Evolutionary conservation across 2,113 vertebrate genomes (phyloP).

Genomic region (Seriola rivoliana): DNA sequence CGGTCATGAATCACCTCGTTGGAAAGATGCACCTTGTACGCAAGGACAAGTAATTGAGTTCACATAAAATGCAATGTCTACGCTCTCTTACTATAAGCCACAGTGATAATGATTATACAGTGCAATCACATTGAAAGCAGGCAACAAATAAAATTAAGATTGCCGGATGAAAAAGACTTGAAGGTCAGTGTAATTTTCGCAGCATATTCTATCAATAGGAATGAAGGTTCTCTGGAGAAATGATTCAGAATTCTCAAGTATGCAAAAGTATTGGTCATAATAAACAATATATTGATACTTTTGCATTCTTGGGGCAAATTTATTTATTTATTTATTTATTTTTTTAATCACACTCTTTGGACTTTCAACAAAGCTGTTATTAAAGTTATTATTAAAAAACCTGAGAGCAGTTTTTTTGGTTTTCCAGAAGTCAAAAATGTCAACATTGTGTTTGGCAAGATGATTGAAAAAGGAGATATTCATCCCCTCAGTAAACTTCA

Average conservation of each 20-base stretch:
- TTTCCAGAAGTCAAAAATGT: too few relatives aligned
- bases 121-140: neutral
- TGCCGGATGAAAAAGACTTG: neutral
- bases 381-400: too few relatives aligned
- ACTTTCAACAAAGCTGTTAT: too few relatives aligned
- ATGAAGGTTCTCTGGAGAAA: neutral
- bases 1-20: slow-evolving; percentile 1
- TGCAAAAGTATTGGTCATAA: neutral
- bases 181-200: slow-evolving; percentile 24
- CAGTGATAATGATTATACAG: neutral
- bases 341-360: too few relatives aligned
- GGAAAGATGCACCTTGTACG: neutral
- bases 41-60: slow-evolving; percentile 5
- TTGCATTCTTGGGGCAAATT: too few relatives aligned
- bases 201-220: neutral
- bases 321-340: too few relatives aligned
- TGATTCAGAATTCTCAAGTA: neutral
- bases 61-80: neutral
- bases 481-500: neutral
- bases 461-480: neutral
- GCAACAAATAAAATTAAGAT: neutral
- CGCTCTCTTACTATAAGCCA: neutral
- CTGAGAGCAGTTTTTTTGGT: too few relatives aligned
- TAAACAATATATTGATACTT: neutral
- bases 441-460: neutral